phyloP scores from a whole-genome alignment of 2,113 vertebrate species.

The Gasterosteus aculeatus region DNA sequence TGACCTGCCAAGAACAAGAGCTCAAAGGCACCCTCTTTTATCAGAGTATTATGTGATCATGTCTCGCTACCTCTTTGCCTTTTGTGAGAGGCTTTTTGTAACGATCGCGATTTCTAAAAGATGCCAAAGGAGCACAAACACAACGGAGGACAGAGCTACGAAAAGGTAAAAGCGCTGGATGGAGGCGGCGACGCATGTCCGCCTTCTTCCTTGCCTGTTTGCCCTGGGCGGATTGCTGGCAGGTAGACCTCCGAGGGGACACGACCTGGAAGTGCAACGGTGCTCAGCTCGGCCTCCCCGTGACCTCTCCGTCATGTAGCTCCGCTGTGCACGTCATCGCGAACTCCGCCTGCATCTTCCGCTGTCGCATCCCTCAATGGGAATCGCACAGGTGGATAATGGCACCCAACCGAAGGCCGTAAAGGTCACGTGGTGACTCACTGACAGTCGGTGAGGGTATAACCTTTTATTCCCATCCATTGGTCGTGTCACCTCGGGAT shows the following conservation, averaged over 20 bases:
- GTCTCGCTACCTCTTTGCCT: conserved; percentile 8
- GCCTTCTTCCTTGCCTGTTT: conserved; percentile 44
- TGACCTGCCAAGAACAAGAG: conserved; percentile 14
- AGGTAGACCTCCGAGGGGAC: conserved; percentile 43
- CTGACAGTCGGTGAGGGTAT: conserved; percentile 7
- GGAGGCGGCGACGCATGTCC: conserved; percentile 51
- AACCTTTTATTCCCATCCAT: conserved; percentile 28
- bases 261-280: conserved; percentile 50
- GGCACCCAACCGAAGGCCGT: conserved; percentile 26
- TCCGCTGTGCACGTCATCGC: conserved; percentile 44
- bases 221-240: conserved; percentile 41
- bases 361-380: conserved; percentile 27
- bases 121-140: conserved; percentile 11
- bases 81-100: conserved; percentile 1
- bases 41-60: conserved; percentile 1
- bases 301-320: conserved; percentile 42
- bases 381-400: conserved; percentile 34
- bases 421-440: conserved; percentile 44
- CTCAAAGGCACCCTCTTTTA: not conserved
- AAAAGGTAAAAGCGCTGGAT: conserved; percentile 28
- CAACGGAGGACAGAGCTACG: conserved; percentile 34
- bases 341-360: conserved; percentile 25
- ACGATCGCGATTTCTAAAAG: not conserved
- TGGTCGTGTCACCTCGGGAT: conserved; percentile 17
- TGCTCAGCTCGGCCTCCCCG: conserved; percentile 25